Conservation (phyloP, 2,113 vertebrate genomes). For the Tragelaphus strepsiceros region DNA sequence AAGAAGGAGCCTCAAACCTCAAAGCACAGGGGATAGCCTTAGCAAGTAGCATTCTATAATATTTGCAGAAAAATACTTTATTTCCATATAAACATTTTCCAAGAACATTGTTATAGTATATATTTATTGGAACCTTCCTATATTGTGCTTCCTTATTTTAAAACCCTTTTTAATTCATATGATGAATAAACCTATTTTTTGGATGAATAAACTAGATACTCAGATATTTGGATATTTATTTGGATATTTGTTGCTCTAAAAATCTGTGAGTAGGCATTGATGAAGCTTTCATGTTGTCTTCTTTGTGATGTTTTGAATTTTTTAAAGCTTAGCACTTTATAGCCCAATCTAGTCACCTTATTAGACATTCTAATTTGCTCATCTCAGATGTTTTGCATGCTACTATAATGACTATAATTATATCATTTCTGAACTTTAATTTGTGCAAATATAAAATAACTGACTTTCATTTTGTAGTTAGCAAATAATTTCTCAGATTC, state of each 20-base stretch:
- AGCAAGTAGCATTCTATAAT: background rate
- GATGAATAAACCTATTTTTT: background rate
- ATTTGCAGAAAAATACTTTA: constrained; percentile 2
- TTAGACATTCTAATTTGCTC: constrained; percentile 15
- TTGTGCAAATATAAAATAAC: background rate
- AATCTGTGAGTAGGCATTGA: background rate
- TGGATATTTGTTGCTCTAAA: background rate
- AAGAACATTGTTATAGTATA: background rate
- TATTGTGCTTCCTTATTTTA: background rate
- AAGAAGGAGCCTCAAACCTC: background rate
- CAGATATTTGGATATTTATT: background rate
- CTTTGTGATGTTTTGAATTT: background rate
- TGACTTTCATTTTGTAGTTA: constrained; percentile 33
- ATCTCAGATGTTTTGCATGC: constrained; percentile 4
- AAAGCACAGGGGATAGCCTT: background rate
- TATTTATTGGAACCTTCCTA: background rate
- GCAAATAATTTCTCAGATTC: background rate
- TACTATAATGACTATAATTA: constrained; percentile 13
- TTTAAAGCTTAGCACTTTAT: background rate
- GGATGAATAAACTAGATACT: background rate
- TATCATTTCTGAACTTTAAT: constrained; percentile 25
- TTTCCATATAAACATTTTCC: background rate
- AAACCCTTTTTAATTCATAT: background rate
- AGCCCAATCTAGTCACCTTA: background rate
- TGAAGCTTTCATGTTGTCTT: background rate